Percentiles rank a stretch among this genome's conserved stretches.
Conservation (phyloP, 1,140 invertebrate genomes). For the Megalopta genalis region DNA sequence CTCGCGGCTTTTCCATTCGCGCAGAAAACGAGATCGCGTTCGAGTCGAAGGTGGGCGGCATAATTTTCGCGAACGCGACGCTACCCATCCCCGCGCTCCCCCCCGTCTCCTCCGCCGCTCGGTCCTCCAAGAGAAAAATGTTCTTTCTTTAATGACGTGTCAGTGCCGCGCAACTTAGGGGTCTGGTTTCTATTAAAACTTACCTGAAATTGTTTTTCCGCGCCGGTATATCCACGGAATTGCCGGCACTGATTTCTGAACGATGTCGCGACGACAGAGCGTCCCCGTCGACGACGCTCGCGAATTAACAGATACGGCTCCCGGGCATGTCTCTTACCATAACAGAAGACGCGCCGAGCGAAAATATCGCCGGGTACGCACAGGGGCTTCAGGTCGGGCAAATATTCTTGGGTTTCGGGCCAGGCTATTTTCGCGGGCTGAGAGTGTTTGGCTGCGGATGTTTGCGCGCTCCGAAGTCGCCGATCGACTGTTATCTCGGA, state of each 20-base stretch:
- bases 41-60: slow-evolving; percentile 35
- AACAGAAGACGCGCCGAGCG: neutral
- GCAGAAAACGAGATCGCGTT: slow-evolving; percentile 52
- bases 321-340: neutral
- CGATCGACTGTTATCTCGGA: too few relatives aligned
- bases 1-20: slow-evolving; percentile 29
- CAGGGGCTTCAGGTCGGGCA: neutral
- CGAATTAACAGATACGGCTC: neutral
- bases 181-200: slow-evolving; percentile 26
- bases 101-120: too few relatives aligned
- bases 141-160: slow-evolving; percentile 52
- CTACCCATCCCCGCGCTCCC: too few relatives aligned
- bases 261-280: neutral
- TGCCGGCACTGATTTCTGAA: neutral
- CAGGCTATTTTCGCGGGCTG: neutral
- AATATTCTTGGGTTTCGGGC: neutral
- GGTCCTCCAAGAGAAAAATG: slow-evolving; percentile 29
- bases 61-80: slow-evolving; percentile 34
- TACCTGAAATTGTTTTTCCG: slow-evolving; percentile 27
- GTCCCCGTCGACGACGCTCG: neutral
- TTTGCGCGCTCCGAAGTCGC: neutral
- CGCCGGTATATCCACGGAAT: neutral
- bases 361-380: neutral
- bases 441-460: neutral
- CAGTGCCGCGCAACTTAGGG: slow-evolving; percentile 15